Percentiles rank a stretch among this genome's conserved stretches.
Conservation (phyloP, 2,888 invertebrate genomes). For the Drosophila fungiperda region DNA sequence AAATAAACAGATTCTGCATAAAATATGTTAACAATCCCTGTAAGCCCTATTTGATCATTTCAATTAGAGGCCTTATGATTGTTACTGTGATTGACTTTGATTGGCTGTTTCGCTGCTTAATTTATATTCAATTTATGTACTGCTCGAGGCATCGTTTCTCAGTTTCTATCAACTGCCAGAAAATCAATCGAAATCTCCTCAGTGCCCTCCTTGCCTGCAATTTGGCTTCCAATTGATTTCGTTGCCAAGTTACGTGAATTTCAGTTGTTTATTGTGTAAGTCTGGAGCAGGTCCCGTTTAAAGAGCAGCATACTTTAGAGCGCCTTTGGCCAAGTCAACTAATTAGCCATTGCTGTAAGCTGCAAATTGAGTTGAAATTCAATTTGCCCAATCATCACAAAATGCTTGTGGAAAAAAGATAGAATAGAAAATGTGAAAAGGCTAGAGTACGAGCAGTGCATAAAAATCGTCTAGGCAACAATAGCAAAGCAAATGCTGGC, state of each 20-base stretch:
- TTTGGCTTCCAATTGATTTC: slow-evolving; percentile 12
- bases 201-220: neutral
- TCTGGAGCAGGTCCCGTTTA: neutral
- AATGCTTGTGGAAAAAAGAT: slow-evolving; percentile 29
- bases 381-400: slow-evolving; percentile 73
- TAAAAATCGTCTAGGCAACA: slow-evolving; percentile 32
- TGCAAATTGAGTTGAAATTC: slow-evolving; percentile 75
- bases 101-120: slow-evolving; percentile 29
- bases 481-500: slow-evolving; percentile 28
- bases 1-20: neutral
- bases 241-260: slow-evolving; percentile 14
- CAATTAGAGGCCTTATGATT: neutral
- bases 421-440: slow-evolving; percentile 32
- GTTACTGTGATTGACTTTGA: slow-evolving; percentile 14
- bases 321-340: slow-evolving; percentile 30
- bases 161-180: neutral
- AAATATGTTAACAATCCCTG: neutral
- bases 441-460: slow-evolving; percentile 26
- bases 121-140: slow-evolving; percentile 61
- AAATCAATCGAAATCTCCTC: neutral
- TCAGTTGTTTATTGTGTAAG: slow-evolving; percentile 16
- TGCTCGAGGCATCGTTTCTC: slow-evolving; percentile 12
- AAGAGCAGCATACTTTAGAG: slow-evolving; percentile 64
- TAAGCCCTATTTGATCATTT: neutral
- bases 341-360: slow-evolving; percentile 61